Conservation (phyloP, 2,113 vertebrate genomes). For the Phrynocephalus versicolor region DNA sequence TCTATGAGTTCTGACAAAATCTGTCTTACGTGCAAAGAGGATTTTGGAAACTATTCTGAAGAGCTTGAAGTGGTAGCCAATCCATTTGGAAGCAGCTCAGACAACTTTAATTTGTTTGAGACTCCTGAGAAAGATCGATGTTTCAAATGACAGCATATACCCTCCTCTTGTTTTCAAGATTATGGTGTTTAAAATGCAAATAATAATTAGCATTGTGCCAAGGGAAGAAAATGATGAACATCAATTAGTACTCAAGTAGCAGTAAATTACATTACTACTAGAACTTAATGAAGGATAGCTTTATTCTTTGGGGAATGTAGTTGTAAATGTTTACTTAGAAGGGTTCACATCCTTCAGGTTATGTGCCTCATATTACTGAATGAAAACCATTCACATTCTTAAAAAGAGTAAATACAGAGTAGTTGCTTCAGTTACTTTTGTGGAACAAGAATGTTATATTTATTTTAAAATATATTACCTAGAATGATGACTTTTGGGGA, state of each 20-base stretch:
- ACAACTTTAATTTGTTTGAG: neutral
- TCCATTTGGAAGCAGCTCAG: neutral
- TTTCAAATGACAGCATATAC: neutral
- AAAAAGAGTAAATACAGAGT: too few species aligned
- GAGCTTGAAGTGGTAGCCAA: constrained; percentile 18
- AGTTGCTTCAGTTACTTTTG: too few species aligned
- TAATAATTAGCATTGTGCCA: constrained; percentile 8
- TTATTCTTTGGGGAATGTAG: too few species aligned
- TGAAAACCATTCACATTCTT: too few species aligned
- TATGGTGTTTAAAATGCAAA: constrained; percentile 14
- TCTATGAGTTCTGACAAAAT: constrained; percentile 34
- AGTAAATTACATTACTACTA: too few species aligned
- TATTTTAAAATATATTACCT: too few species aligned
- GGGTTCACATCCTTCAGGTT: too few species aligned
- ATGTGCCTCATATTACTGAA: too few species aligned
- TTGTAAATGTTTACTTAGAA: too few species aligned
- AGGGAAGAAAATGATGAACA: neutral
- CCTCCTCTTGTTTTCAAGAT: neutral
- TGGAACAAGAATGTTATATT: too few species aligned
- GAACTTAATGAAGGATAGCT: too few species aligned
- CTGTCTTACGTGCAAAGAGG: neutral
- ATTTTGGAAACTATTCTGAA: constrained; percentile 3
- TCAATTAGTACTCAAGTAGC: constrained; percentile 4
- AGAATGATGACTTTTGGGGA: too few species aligned
- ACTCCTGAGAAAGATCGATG: constrained; percentile 1